These are phyloP conservation scores for Gila robusta DNA, from an alignment of 2,797 vertebrate species.

Conservation along the genomic window DNA sequence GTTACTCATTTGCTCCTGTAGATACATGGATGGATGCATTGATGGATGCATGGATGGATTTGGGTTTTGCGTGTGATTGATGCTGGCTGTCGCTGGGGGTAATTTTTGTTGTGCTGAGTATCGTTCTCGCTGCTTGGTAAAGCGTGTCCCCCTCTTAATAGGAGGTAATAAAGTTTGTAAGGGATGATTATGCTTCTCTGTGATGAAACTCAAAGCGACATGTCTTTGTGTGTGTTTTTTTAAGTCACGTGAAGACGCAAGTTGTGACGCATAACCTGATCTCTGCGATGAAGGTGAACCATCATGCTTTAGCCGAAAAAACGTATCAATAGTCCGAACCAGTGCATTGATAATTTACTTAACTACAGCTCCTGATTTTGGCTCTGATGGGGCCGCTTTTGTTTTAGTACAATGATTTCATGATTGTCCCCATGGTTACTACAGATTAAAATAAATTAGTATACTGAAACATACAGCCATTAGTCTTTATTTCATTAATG, in stretches of 20 bases:
- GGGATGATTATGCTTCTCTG: constrained; percentile 25
- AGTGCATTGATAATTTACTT: neutral
- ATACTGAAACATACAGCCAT: constrained; percentile 71
- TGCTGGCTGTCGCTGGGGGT: constrained; percentile 42
- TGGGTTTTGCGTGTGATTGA: constrained; percentile 54
- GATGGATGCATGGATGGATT: constrained; percentile 36
- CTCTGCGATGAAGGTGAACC: neutral
- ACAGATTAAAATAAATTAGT: constrained; percentile 78
- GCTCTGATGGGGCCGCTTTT: constrained; percentile 58
- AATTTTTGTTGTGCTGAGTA: constrained; percentile 50
- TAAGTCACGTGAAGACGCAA: neutral
- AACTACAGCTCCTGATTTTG: neutral
- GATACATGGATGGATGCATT: constrained; percentile 18
- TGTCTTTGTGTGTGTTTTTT: constrained; percentile 24
- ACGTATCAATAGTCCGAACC: neutral
- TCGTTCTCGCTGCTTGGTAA: constrained; percentile 28
- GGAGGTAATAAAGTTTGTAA: constrained; percentile 54
- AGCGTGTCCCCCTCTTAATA: constrained; percentile 50
- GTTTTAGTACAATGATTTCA: constrained; percentile 75
- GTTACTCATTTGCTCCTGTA: constrained; percentile 48
- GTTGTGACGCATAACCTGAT: neutral
- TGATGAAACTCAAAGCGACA: constrained; percentile 36
- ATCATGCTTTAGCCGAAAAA: neutral
- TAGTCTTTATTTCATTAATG: constrained; percentile 72
- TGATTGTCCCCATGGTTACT: constrained; percentile 66